phyloP scores from a whole-genome alignment of 2,888 invertebrate genomes.

The Idaea dimidiata region DNA sequence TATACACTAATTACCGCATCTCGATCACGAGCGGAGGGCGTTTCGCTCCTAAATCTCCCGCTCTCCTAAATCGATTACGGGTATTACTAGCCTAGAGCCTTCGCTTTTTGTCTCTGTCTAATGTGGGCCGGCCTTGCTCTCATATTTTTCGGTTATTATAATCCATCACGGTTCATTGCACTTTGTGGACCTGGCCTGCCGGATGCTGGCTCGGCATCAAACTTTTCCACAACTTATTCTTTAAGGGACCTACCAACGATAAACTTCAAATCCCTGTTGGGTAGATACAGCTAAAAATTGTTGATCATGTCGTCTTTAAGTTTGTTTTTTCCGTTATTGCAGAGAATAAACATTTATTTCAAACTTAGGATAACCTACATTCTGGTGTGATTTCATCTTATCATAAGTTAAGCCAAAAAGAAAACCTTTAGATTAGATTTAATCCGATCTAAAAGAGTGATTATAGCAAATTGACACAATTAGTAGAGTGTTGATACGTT shows the following conservation, averaged over 20 bases:
- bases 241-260: not conserved
- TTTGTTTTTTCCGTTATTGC: too few relatives aligned
- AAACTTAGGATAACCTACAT: too few relatives aligned
- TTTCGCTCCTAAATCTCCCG: constrained; percentile 67
- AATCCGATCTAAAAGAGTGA: not conserved
- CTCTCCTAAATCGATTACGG: constrained; percentile 74
- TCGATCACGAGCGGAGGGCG: constrained; percentile 65
- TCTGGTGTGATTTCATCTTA: too few relatives aligned
- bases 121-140: constrained; percentile 65
- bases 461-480: constrained; percentile 4
- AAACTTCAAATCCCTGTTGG: not conserved
- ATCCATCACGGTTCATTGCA: constrained; percentile 70
- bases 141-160: constrained; percentile 62
- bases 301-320: not conserved
- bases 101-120: constrained; percentile 72
- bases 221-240: constrained; percentile 1
- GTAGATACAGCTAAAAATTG: not conserved
- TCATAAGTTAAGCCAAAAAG: too few relatives aligned
- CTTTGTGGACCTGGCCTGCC: constrained; percentile 46
- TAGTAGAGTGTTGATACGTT: constrained; percentile 18
- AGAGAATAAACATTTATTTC: too few relatives aligned
- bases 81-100: constrained; percentile 66
- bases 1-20: constrained; percentile 72
- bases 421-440: too few relatives aligned
- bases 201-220: not conserved